phyloP scores from a whole-genome alignment of 2,113 vertebrate genomes.

The Megaceryle maxima region DNA sequence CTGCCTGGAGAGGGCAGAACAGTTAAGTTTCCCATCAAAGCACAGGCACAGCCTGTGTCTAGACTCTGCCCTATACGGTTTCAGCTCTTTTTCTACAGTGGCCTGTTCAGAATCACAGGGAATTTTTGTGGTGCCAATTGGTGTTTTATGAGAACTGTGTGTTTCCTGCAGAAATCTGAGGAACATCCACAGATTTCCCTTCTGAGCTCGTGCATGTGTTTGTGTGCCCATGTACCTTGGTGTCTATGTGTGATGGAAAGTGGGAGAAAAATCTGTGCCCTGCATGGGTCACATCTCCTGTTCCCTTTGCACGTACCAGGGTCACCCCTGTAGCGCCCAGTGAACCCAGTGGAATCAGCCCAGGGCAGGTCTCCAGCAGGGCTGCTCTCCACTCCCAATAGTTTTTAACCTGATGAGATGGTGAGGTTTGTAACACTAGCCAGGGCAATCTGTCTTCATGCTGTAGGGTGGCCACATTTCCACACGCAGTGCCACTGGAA shows the following conservation, averaged over 20 bases:
- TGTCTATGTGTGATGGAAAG: neutral
- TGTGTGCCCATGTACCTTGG: rapidly evolving
- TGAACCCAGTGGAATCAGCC: too few relatives aligned
- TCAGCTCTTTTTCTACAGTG: neutral
- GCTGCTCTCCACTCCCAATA: too few relatives aligned
- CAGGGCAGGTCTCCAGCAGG: neutral
- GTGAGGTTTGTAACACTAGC: neutral
- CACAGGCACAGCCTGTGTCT: neutral
- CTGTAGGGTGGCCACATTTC: neutral
- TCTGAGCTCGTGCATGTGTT: neutral
- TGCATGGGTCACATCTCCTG: neutral
- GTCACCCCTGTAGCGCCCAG: neutral
- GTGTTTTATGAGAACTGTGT: rapidly evolving
- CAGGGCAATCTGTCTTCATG: neutral
- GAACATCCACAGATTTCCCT: neutral
- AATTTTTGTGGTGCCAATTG: neutral
- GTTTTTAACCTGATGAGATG: neutral
- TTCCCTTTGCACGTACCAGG: neutral
- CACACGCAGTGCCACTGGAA: neutral
- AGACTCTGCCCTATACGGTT: neutral
- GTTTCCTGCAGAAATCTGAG: neutral
- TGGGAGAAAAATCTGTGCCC: neutral
- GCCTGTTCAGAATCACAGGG: neutral
- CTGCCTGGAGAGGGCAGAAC: neutral
- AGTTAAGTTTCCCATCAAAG: neutral